These are phyloP conservation scores for Aporrectodea caliginosa DNA, from an alignment of 1,140 invertebrate species.

Conservation along the genomic window DNA sequence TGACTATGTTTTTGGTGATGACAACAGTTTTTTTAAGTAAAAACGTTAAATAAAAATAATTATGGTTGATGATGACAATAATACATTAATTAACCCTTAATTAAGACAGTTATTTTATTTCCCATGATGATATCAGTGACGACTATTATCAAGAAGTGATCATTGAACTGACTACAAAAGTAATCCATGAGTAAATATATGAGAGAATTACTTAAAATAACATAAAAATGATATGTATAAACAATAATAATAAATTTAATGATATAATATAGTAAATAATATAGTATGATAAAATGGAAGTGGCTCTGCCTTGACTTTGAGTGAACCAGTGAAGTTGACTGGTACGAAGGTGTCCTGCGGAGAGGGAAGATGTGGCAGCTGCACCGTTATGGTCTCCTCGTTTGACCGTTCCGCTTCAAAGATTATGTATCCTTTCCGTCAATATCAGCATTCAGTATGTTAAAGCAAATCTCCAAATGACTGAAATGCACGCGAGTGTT, in stretches of 20 bases:
- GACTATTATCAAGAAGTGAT: too few relatives aligned
- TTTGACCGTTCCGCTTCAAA: constrained; percentile 62
- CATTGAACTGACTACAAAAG: too few relatives aligned
- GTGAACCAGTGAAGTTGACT: constrained; percentile 61
- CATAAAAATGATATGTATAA: neutral
- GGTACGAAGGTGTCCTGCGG: constrained; percentile 88
- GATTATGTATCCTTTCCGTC: constrained; percentile 60
- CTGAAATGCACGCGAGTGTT: neutral
- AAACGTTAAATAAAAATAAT: too few relatives aligned
- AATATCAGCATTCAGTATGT: neutral
- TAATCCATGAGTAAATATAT: neutral
- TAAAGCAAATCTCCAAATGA: neutral
- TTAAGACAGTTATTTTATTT: too few relatives aligned
- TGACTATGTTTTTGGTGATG: neutral
- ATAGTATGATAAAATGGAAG: too few relatives aligned
- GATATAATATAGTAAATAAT: too few relatives aligned
- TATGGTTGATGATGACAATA: too few relatives aligned
- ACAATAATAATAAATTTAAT: too few relatives aligned
- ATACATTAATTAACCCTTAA: too few relatives aligned
- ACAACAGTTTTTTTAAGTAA: neutral
- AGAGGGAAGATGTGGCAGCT: constrained; percentile 90
- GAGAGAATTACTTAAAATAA: neutral
- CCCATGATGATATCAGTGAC: too few relatives aligned
- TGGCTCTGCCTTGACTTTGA: too few relatives aligned
- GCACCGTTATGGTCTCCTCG: constrained; percentile 86